Base-by-base conservation (phyloP, 2,797 vertebrate genomes). In the Pristis pectinata region DNA sequence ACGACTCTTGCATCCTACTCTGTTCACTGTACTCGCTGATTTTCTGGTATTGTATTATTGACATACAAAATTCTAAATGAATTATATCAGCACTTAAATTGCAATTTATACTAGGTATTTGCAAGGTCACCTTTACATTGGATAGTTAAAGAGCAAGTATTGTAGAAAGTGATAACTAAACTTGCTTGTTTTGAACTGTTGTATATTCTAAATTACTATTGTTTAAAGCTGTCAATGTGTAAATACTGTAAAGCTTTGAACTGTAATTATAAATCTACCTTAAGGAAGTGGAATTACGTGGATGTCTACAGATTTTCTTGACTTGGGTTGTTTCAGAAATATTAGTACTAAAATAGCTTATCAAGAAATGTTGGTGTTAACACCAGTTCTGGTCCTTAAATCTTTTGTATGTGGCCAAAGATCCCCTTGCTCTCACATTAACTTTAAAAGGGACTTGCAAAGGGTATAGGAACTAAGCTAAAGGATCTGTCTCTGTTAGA, bases 201-300 rank as follows among this genome's bases (percentile, higher is more conserved):
- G 67, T 94, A 72, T 93, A 94, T 94, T 94, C 72, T 41, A 34
- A 93, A 44, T 94, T 94, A 27, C 22, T 67, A 76, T 94, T 93
- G 89, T 70, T 67, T 53, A 56, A 94, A 74, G 72, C 41, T 72
- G 64, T 93, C 41, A 92, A 92, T 30, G 49, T 94, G 92, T 94
- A 94, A 72, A 94, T 94, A 94, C 41, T 94, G 92, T 94, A 94
- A 94, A 91, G 61, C 41, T 94, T 76, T 53, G 17, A 94, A 74
- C 13, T 76, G 27, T 94, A 76, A 72, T 87, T 59, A 56, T 76
- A 94, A 94, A 94, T 49, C 64, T 93, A 70, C 61, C 7, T 24
- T 56, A 76, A 94, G 41, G 19, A 44, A 94, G 44, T 24, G 37
- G 34, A n/a, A 67, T 41, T 91, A 76, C 4, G 27, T 53, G 44